Conservation (phyloP, 2,888 invertebrate genomes). For the Zaprionus lineosus region DNA sequence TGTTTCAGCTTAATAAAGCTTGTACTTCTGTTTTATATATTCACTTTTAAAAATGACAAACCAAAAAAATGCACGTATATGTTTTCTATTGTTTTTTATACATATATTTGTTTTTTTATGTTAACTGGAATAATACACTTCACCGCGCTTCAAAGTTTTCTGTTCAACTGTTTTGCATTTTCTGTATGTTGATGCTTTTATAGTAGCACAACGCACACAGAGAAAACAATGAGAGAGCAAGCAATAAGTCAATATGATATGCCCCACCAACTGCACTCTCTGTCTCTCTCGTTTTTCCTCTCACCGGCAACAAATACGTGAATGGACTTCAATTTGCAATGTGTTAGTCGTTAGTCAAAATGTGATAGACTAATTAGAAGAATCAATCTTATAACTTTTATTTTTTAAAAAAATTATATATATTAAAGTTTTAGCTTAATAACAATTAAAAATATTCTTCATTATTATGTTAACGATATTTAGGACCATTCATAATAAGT, state of each 20-base stretch:
- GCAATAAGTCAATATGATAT: constrained; percentile 6
- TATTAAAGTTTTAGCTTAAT: too few species aligned
- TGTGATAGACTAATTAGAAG: too few species aligned
- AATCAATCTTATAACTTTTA: too few species aligned
- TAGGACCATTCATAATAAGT: too few species aligned
- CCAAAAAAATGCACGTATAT: constrained; percentile 60
- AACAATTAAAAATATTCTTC: too few species aligned
- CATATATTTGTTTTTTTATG: constrained; percentile 26
- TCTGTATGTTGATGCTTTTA: constrained; percentile 55
- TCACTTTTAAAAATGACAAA: constrained; percentile 63
- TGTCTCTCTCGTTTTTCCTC: constrained; percentile 5
- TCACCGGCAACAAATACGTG: constrained; percentile 34
- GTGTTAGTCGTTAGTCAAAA: too few species aligned
- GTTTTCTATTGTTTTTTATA: constrained; percentile 40
- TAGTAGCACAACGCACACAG: constrained; percentile 22
- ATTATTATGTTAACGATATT: too few species aligned
- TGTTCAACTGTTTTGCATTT: constrained; percentile 66
- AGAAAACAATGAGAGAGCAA: constrained; percentile 12
- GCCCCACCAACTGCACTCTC: constrained; percentile 33
- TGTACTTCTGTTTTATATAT: too few species aligned
- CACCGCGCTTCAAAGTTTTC: constrained; percentile 59
- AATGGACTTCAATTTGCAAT: constrained; percentile 28
- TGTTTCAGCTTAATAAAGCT: too few species aligned
- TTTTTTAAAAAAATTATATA: too few species aligned
- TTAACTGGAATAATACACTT: constrained; percentile 44